Base-by-base conservation (phyloP, 2,113 vertebrate genomes). In the Pipra filicauda region DNA sequence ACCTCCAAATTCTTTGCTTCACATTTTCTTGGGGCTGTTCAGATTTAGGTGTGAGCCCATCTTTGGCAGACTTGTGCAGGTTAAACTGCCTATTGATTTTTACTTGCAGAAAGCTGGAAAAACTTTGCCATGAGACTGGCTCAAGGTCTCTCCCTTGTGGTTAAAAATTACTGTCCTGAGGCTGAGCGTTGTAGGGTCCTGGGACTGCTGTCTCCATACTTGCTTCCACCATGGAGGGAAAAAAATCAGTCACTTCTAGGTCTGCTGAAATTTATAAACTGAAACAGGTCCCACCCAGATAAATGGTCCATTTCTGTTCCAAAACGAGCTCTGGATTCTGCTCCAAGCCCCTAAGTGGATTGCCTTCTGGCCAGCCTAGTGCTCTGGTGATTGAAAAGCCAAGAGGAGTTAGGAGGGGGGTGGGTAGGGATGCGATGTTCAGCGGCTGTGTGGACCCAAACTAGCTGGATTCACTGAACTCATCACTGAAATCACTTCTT, bases 401-500 rank as follows among this genome's bases (percentile, higher is more conserved):
- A 0, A 85, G 70, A 72, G 83, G 52, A 93, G 80, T 72, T 75
- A 88, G 88, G 81, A 89, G 65, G 69, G 75, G 96, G 88, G 79
- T 77, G 83, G 73, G 41, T 65, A 80, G 79, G 62, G 84, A 84
- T 85, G 87, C 3, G 20, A 62, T 88, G 94, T 94, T 96, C 94
- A 66, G 97, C 97, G 94, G 79, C 80, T 91, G 37, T 14, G 76
- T 44, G 91, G 69, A 91, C 88, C 95, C 91, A 97, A 97, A 98
- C 96, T 98, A 96, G 98, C 97, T 89, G 95, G 97, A 97, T 98
- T 98, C 96, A 80, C 88, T 12, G 86, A 94, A 94, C 92, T 97
- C 94, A 96, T 97, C 97, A 96, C 75, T 79, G 76, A 95, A 97
- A 95, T 97, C 89, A 96, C 96, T 96, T 96, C 96, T 98, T 93